Base-by-base conservation (phyloP, 2,888 invertebrate species). In the Busseola fusca region DNA sequence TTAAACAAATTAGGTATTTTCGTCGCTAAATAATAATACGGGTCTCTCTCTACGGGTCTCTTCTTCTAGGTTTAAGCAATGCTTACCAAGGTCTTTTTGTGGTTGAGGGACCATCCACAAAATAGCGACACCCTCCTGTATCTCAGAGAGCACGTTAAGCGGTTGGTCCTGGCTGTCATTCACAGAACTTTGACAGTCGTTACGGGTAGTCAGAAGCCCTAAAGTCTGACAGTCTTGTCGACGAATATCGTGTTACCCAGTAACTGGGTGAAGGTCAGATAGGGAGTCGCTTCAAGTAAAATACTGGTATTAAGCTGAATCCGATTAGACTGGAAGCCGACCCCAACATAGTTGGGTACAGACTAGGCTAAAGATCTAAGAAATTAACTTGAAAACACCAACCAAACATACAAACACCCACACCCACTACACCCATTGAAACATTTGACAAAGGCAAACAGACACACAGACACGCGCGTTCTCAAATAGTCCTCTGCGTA, bases 401-500 rank as follows among this genome's bases (percentile, higher is more conserved):
- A 66, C 34, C 7, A 27, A 60, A 48, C 52, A 45, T 16, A 68
- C 50, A 54, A 59, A 45, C 57, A 57, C 62, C 18, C 21, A 50
- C 25, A 37, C 64, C 42, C 5, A 52, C 34, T 48, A 59, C 37
- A 70, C 42, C 50, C 52, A 69, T 82, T 25, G 25, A 58, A 71
- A 69, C 75, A 62, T 69, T 69, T 62, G 64, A 69, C 59, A 57
- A 69, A 67, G 62, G 66, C 68, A 54, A 34, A 59, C 52, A 57
- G 27, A 50, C 30, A 40, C 30, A 52, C 40, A 37, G 40, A 3
- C 56, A 65, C 69, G 66, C 69, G 45, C 56, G 57, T 79, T 34
- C 54, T 78, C 64, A 72, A 80, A 69, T 34, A 76, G 65, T 78
- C 40, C 45, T 69, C 27, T 45, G 65, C 78, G 73, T 67, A 80